Evolutionary conservation across 2,797 vertebrate genomes (phyloP).

Genomic region (Gambelia wislizenii): DNA sequence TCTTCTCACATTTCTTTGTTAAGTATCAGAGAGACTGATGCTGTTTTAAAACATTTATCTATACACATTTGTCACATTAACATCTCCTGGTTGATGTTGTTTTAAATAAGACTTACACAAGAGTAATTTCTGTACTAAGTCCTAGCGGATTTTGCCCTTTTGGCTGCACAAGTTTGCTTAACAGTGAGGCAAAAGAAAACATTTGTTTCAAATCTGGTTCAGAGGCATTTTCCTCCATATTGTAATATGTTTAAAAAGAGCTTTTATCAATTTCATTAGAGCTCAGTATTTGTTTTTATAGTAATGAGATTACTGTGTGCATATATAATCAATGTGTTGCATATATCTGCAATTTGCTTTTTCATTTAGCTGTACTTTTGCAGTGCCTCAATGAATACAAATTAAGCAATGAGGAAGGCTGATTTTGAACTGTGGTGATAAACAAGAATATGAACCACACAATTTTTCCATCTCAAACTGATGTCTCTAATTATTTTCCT

Average conservation of each 20-base stretch:
- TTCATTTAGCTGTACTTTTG: conserved; percentile 29
- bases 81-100: not conserved
- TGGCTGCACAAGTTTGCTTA: not conserved
- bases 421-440: conserved; percentile 16
- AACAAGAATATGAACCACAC: conserved; percentile 12
- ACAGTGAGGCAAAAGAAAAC: not conserved
- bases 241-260: conserved; percentile 21
- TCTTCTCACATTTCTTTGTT: not conserved
- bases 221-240: not conserved
- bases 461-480: not conserved
- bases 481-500: conserved; percentile 11
- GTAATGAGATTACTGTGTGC: conserved; percentile 37
- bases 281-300: conserved; percentile 31
- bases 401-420: conserved; percentile 29
- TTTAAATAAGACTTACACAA: conserved; percentile 8
- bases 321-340: conserved; percentile 36
- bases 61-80: not conserved
- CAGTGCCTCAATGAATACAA: conserved; percentile 18
- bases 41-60: not conserved
- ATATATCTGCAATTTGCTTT: conserved; percentile 33
- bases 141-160: not conserved
- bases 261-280: conserved; percentile 33
- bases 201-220: conserved; percentile 2
- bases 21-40: not conserved
- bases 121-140: not conserved